Base-by-base conservation (phyloP, 2,888 invertebrate species). In the Cantharis flavilabris region DNA sequence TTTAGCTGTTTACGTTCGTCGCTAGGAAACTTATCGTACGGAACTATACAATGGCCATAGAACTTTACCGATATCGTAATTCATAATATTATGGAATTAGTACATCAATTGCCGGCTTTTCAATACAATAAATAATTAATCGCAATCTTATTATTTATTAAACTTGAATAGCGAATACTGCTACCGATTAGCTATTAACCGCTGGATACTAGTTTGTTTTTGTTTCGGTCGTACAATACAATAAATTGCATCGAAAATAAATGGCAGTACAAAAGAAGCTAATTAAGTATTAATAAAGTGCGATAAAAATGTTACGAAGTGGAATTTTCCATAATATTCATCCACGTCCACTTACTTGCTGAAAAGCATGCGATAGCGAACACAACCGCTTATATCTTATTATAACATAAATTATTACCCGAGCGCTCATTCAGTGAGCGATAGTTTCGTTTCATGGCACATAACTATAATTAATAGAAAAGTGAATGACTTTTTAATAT, bases 11-110 rank as follows among this genome's bases (percentile, higher is more conserved):
- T 65, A 67, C 18, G 67, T 67, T 67, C 4, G 72, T 72, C 72
- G 72, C 72, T 72, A 72, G 72, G 72, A 67, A 72, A 72, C 72
- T 28, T 28, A 67, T 49, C 72, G 26, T 72, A 72, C 67, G 49
- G 28, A 72, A 72, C 49, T 13, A 30, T 30, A 33, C 33, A 33
- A 13, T 33, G 13, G 33, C 13, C 33, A 33, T 33, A 33, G 13
- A 33, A 33, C 13, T 33, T 33, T 33, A 33, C 33, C 33, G 1
- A 33, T 33, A 33, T 33, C 13, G 4, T 33, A 33, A 33, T 33
- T 33, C 33, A 33, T 33, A 33, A 33, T 33, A 33, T 33, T 33
- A 4, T 33, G 33, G 33, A 33, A 33, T 33, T 33, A 33, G 13
- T 33, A 13, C 33, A 33, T 33, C 33, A 13, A 13, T 33, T 33